Evolutionary conservation across 2,888 invertebrate species (phyloP).

Genomic region (Taenaris catops): DNA sequence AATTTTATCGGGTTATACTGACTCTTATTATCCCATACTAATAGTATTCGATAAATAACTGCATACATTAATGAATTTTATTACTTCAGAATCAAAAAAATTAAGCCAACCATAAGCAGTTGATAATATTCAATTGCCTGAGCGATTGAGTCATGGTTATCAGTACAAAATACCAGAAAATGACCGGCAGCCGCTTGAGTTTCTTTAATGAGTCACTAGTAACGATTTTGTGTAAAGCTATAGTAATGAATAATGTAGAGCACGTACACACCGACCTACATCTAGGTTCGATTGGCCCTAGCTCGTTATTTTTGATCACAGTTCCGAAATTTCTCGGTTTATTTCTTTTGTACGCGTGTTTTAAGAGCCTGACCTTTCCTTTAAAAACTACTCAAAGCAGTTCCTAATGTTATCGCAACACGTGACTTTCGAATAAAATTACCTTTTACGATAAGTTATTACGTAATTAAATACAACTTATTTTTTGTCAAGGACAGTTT

Average conservation of each 20-base stretch:
- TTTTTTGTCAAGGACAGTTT: no score
- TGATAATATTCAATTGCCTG: constrained; percentile 5
- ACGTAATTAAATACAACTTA: no score
- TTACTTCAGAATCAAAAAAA: no score
- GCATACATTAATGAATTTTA: no score
- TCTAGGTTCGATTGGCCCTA: constrained; percentile 34
- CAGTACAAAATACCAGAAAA: constrained; percentile 29
- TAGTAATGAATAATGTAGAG: constrained; percentile 68
- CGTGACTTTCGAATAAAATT: constrained; percentile 1
- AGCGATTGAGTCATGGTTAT: constrained; percentile 23
- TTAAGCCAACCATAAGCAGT: no score
- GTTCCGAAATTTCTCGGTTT: constrained; percentile 12
- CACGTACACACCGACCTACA: constrained; percentile 55
- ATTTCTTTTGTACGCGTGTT: neutral
- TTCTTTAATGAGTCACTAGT: constrained; percentile 71
- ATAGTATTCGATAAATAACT: no score
- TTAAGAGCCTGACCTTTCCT: constrained; percentile 1
- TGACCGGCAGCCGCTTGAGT: constrained; percentile 28
- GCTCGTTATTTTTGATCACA: constrained; percentile 30
- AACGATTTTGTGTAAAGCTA: constrained; percentile 69
- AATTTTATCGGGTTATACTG: no score
- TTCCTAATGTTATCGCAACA: constrained; percentile 2
- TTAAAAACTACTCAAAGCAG: constrained; percentile 2
- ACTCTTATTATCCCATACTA: no score
- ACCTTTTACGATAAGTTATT: neutral